Conservation (phyloP, 53 echinoderm and acorn worm genomes). For the Actinopyga echinites region DNA sequence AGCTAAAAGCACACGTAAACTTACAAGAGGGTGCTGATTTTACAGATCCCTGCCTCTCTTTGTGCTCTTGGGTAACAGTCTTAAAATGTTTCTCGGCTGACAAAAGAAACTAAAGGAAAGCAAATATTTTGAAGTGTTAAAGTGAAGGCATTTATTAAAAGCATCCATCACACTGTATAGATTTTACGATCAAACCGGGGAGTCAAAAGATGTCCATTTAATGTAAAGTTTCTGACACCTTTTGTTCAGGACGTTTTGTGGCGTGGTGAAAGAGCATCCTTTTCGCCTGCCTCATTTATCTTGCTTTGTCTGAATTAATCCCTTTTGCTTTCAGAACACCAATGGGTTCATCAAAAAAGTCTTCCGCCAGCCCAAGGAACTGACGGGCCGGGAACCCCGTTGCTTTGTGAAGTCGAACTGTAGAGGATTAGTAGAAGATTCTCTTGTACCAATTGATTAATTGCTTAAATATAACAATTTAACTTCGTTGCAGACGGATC, state of each 20-base stretch:
- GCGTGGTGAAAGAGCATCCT: not conserved
- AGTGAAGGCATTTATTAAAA: conserved; percentile 28
- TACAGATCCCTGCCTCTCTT: not conserved
- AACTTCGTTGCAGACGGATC: not conserved
- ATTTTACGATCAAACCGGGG: conserved; percentile 10
- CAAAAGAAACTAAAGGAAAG: conserved; percentile 3
- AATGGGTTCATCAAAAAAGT: not conserved
- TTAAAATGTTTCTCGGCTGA: not conserved
- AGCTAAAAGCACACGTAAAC: conserved; percentile 25
- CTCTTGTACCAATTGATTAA: not conserved
- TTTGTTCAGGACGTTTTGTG: not conserved
- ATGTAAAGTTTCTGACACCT: conserved; percentile 30
- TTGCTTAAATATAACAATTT: not conserved
- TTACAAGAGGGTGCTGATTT: conserved; percentile 12
- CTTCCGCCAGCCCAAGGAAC: not conserved
- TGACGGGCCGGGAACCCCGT: not conserved
- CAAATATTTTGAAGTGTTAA: conserved; percentile 33
- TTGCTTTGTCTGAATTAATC: not conserved
- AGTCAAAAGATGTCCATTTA: conserved; percentile 33
- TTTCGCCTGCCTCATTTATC: not conserved
- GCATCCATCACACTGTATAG: conserved; percentile 30
- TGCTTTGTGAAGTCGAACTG: too few relatives aligned
- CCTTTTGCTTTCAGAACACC: not conserved
- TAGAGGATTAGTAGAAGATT: too few relatives aligned
- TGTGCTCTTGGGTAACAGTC: conserved; percentile 20